Evolutionary conservation across 2,888 invertebrate genomes (phyloP), one percentile per base, ranked within the genome.

Genomic region (Hemithea aestivaria): DNA sequence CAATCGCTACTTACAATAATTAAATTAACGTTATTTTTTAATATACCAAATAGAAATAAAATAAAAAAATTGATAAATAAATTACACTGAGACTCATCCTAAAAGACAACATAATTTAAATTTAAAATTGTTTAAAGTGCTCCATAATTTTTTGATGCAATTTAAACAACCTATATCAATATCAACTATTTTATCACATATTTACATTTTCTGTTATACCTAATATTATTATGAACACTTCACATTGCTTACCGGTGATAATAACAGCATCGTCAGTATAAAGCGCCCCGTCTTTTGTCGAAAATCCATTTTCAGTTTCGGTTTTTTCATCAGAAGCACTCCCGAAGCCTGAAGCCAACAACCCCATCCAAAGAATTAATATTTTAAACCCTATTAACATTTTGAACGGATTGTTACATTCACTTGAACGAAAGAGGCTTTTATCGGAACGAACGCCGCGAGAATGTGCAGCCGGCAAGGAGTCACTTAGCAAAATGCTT

Each of bases 401-500:
- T 57, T 58, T 72, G 38, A 35, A 36, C 30, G 35, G 48, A 50
- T 34, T 53, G 53, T 33, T 56, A 56, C 71, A 76, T 76, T 66
- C 66, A 76, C 72, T 53, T 38, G 22, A 35, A 30, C 40, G 41
- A 38, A 46, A 38, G 21, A 37, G 46, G 41, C 35, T 33, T 27
- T 42, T 39, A 40, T 45, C 40, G 11, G 22, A 45, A 24, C 53
- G 55, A 74, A 71, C 72, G 73, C 47, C 68, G 73, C 71, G 69
- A 64, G 67, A 70, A 70, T 77, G 84, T 84, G 73, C 68, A 76
- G 62, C 72, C 60, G 74, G 66, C 68, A 68, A 80, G 80, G 82
- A 81, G 80, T 70, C 82, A 67, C 74, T 77, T 73, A 66, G 82
- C 84, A 77, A 84, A 85, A 84, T 87, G 85, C 75, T 77, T 73